A percentile compares a stretch with the other conserved stretches of the same genome.
Conservation (phyloP, 2,797 vertebrate species). For the Channa striata region DNA sequence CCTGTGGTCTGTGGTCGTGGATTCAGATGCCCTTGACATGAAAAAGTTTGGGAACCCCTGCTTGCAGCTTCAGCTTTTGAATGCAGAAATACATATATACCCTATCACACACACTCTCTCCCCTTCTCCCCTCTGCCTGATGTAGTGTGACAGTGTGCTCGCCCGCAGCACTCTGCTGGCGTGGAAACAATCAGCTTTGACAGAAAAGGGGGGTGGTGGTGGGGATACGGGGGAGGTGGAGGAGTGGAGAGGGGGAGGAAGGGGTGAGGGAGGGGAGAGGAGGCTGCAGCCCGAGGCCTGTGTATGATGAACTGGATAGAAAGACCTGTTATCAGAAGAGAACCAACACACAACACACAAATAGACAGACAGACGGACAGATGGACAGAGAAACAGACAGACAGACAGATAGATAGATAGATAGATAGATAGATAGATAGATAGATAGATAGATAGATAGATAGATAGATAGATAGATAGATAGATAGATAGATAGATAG, state of each 20-base stretch:
- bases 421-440: slow-evolving; percentile 12
- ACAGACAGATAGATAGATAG: slow-evolving; percentile 62
- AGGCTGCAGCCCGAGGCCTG: slow-evolving; percentile 74
- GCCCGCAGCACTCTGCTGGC: slow-evolving; percentile 84
- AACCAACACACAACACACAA: slow-evolving; percentile 55
- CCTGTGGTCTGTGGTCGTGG: slow-evolving; percentile 16
- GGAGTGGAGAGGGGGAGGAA: slow-evolving; percentile 31
- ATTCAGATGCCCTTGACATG: slow-evolving; percentile 53
- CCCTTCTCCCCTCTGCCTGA: slow-evolving; percentile 77
- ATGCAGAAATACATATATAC: slow-evolving; percentile 60
- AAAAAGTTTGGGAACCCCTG: slow-evolving; percentile 62
- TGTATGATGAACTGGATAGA: slow-evolving; percentile 83
- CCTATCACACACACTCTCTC: slow-evolving; percentile 68
- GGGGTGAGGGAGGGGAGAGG: slow-evolving; percentile 35
- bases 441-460: not conserved
- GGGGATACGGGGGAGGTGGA: slow-evolving; percentile 42
- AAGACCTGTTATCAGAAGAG: slow-evolving; percentile 79
- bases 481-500: too few species aligned
- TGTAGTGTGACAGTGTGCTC: slow-evolving; percentile 85
- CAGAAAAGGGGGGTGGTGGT: slow-evolving; percentile 78
- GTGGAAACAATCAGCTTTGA: slow-evolving; percentile 88
- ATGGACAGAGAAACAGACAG: slow-evolving; percentile 60
- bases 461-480: not conserved
- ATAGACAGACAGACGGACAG: slow-evolving; percentile 47
- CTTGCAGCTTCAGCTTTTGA: slow-evolving; percentile 45